Evolutionary conservation across 2,797 vertebrate species (phyloP).

Genomic region (Mormyrops boulengeri): DNA sequence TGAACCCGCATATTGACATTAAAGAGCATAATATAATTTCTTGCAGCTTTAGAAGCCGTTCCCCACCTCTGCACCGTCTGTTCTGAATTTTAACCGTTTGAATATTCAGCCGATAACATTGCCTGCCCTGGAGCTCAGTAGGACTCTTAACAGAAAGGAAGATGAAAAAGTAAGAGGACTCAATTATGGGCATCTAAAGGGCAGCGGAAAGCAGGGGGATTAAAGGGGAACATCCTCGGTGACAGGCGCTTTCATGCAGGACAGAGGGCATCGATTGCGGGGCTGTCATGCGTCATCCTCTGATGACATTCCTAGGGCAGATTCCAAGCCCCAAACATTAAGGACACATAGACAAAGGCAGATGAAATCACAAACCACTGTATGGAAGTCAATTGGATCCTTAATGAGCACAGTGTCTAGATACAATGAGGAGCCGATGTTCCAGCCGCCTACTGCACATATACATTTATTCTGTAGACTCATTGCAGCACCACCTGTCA

Average conservation of each 20-base stretch:
- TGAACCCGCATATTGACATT: not conserved
- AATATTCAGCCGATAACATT: not conserved
- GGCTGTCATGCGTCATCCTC: not conserved
- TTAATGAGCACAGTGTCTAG: not conserved
- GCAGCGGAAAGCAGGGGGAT: not conserved
- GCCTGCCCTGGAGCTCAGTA: not conserved
- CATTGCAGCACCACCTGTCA: not conserved
- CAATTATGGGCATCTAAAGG: not conserved
- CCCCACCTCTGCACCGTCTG: not conserved
- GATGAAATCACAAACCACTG: not conserved
- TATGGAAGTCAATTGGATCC: not conserved
- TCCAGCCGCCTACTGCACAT: not conserved
- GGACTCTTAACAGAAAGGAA: not conserved
- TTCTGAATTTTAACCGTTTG: not conserved
- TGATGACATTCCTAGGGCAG: not conserved
- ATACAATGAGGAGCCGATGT: not conserved
- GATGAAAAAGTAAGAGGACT: not conserved
- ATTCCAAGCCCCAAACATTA: not conserved
- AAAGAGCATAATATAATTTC: not conserved
- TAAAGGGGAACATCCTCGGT: not conserved
- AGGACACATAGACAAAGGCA: not conserved
- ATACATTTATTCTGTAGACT: not conserved
- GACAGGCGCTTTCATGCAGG: not conserved
- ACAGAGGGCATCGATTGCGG: not conserved
- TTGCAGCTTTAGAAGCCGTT: not conserved